phyloP scores from a whole-genome alignment of 2,888 invertebrate genomes.

The Chrysopilus asiliformis region DNA sequence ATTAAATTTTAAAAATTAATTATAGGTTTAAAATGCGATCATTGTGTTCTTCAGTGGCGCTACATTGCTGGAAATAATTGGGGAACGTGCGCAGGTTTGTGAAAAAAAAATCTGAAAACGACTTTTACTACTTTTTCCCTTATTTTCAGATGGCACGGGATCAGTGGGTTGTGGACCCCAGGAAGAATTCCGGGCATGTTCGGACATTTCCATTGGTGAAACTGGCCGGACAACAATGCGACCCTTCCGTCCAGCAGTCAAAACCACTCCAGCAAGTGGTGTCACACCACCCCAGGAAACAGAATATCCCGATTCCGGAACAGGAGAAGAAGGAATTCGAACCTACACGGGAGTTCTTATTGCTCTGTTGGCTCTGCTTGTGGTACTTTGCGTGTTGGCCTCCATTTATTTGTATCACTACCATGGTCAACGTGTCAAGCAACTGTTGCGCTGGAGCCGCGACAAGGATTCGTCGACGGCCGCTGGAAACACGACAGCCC shows the following conservation, averaged over 20 bases:
- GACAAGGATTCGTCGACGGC: constrained; percentile 17
- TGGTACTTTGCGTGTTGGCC: constrained; percentile 49
- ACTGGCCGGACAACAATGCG: constrained; percentile 36
- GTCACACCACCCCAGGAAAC: constrained; percentile 12
- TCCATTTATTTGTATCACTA: constrained; percentile 63
- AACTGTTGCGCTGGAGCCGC: constrained; percentile 41
- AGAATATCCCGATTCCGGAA: constrained; percentile 11
- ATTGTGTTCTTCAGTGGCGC: constrained; percentile 80
- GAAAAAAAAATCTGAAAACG: too few relatives aligned
- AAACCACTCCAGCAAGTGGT: constrained; percentile 23
- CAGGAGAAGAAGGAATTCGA: constrained; percentile 21
- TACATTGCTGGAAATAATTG: constrained; percentile 79
- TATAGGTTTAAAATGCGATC: constrained; percentile 53
- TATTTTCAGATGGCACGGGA: constrained; percentile 60
- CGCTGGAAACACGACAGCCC: constrained; percentile 9
- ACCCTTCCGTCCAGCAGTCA: constrained; percentile 29
- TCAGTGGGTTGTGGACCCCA: constrained; percentile 80
- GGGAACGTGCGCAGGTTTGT: constrained; percentile 59
- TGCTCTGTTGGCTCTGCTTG: constrained; percentile 50
- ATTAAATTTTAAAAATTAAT: too few relatives aligned
- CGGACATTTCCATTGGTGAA: constrained; percentile 59
- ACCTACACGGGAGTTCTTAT: constrained; percentile 44
- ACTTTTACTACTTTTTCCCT: too few relatives aligned
- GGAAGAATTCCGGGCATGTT: constrained; percentile 76
- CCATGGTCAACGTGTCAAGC: constrained; percentile 54